Base-by-base conservation (phyloP, 2,888 invertebrate species). In the Perdita meconis region DNA sequence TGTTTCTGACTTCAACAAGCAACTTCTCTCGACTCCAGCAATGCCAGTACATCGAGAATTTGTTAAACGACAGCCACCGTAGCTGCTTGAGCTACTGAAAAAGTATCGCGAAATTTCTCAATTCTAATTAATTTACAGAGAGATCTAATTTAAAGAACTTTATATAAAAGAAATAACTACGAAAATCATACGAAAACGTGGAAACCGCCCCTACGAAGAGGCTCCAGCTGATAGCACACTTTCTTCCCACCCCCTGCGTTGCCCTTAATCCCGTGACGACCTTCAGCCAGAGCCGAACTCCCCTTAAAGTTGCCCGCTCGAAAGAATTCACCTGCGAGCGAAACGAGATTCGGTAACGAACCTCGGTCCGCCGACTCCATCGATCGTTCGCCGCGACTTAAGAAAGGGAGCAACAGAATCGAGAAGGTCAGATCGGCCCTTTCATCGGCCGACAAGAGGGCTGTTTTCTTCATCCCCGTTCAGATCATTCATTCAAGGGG, bases 231-330 rank as follows among this genome's bases (percentile, higher is more conserved):
- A 40, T 44, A 22, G n/a, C 47, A 40, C 51, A 24, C 24, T 34
- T 56, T n/a, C 24, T 16, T 30, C 40, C 22, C 19, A 44, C 47
- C 50, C 13, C 26, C 47, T 16, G 4, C 19, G 19, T 10, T 36
- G 42, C 44, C 64, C 57, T 64, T 51, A 71, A 74, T 74, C 64
- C 64, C 36, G 16, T n/a, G 36, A 36, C 63, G 74, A 64, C 59
- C 72, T 72, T 65, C 40, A 16, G 13, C n/a, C 51, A 30, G 34
- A 51, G 44, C 53, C 64, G 40, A 59, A 36, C 36, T 67, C 64
- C 50, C 68, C 55, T 73, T 73, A 73, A 68, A 67, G 69, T 68
- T 55, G 40, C 47, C 40, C 50, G 71, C 50, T 63, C 53, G 42
- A 64, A 63, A 42, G 42, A 71, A 42, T 30, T 65, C 59, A 64